Evolutionary conservation across 2,113 vertebrate species (phyloP).

Genomic region (Ornithorhynchus anatinus): DNA sequence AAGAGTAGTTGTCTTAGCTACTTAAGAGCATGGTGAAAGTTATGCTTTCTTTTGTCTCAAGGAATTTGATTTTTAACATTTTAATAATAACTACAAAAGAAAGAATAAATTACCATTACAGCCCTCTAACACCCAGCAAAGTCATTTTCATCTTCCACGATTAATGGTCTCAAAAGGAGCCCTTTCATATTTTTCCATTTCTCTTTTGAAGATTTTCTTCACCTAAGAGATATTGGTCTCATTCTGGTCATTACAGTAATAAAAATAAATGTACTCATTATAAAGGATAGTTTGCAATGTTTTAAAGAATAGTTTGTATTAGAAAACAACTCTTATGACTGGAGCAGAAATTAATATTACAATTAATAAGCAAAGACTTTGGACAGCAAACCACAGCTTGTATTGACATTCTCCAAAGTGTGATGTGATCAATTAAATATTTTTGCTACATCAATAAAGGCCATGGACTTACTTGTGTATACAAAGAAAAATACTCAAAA

Average conservation of each 20-base stretch:
- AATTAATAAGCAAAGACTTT: background rate
- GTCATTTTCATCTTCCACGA: background rate
- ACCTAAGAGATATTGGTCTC: background rate
- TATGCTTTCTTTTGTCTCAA: background rate
- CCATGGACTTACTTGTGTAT: background rate
- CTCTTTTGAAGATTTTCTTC: background rate
- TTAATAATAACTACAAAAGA: slow-evolving; percentile 6
- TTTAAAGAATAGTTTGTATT: slow-evolving; percentile 15
- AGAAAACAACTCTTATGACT: background rate
- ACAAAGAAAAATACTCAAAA: background rate
- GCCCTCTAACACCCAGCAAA: background rate
- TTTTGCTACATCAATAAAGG: background rate
- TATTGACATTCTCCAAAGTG: background rate
- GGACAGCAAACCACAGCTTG: slow-evolving; percentile 2
- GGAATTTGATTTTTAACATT: background rate
- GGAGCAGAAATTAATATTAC: background rate
- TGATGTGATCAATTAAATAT: background rate
- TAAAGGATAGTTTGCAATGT: slow-evolving; percentile 8
- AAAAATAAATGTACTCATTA: background rate
- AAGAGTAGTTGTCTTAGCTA: slow-evolving; percentile 13
- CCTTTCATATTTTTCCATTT: background rate
- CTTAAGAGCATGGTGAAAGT: background rate
- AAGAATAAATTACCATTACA: background rate
- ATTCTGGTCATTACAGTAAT: background rate
- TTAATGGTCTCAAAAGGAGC: background rate